Evolutionary conservation across 1,140 invertebrate genomes (phyloP), one percentile per base, ranked within the genome.

Genomic region (Sminthurides bifidus): DNA sequence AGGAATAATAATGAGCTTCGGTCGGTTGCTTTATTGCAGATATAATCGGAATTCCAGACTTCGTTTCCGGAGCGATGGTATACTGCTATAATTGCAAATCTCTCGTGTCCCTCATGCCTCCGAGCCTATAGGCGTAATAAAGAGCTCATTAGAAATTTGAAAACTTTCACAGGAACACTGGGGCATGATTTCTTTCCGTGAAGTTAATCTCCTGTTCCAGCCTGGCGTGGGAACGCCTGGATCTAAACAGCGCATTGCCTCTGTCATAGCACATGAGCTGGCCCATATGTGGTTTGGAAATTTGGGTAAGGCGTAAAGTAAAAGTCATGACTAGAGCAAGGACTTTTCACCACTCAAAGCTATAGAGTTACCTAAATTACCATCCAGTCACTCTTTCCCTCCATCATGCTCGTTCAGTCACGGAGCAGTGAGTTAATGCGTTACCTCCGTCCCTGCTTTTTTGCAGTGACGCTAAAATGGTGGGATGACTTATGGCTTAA

Each of bases 261-360:
- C 46, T 8, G 85, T 91, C 0, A 78, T 95, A 26, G 80, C 84
- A 1, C 92, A 96, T 70, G 92, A 96, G 73, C 73, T 94, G 49
- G 89, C 90, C 15, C 92, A 96, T 67, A 87, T 82, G 83, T 92
- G 87, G 87, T 90, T 89, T 72, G 86, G 86, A 54, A 87, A 89
- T 74, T 74, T 88, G 63, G 79, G 82, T 85, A 74, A 69, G 65
- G 61, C 30, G 33, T 14, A 46, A n/a, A 33, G 17, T 24, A 1
- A n/a, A n/a, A n/a, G n/a, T n/a, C n/a, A n/a, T n/a, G n/a, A n/a
- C n/a, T n/a, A n/a, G n/a, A n/a, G n/a, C n/a, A n/a, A n/a, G 14
- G 5, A 41, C 30, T 21, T 43, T 46, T 45, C 51, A 58, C 65
- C 55, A 43, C 12, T 44, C 6, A 44, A 62, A 19, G 50, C 14